phyloP scores from a whole-genome alignment of 2,888 invertebrate genomes.

The Bedellia somnulentella region DNA sequence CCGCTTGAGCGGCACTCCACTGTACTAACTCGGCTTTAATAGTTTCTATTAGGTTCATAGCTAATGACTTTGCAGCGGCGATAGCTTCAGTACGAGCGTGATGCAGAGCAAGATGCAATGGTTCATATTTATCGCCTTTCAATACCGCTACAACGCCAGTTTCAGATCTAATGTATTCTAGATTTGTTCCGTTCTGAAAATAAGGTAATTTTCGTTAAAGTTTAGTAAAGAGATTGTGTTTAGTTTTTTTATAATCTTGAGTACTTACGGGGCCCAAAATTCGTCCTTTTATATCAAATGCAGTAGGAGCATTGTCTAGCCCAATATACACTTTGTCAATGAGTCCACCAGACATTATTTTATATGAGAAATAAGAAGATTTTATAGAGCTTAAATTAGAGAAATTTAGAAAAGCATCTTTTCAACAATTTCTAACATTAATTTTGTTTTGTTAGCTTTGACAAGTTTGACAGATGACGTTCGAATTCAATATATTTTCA shows the following conservation, averaged over 20 bases:
- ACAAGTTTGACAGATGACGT: no score
- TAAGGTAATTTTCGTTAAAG: slow-evolving; percentile 1
- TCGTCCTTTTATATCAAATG: slow-evolving; percentile 74
- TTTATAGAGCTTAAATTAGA: no score
- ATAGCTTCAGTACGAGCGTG: slow-evolving; percentile 71
- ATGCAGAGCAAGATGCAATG: slow-evolving; percentile 75
- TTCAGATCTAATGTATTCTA: slow-evolving; percentile 77
- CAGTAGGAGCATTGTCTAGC: slow-evolving; percentile 73
- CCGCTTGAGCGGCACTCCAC: slow-evolving; percentile 46
- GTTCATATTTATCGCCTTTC: slow-evolving; percentile 69
- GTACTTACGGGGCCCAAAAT: slow-evolving; percentile 65
- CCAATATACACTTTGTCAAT: slow-evolving; percentile 77
- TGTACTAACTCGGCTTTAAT: slow-evolving; percentile 64
- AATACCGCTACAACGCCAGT: slow-evolving; percentile 76
- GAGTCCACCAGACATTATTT: slow-evolving; percentile 43
- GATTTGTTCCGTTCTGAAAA: slow-evolving; percentile 66
- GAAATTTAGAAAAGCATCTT: no score
- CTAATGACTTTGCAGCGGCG: slow-evolving; percentile 70
- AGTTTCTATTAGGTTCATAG: slow-evolving; percentile 78
- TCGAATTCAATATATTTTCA: no score
- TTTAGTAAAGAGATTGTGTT: neutral
- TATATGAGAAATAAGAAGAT: neutral
- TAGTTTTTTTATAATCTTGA: no score
- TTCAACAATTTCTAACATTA: no score
- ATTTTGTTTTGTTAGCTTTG: no score